phyloP scores from a whole-genome alignment of 2,888 invertebrate species.

The Agonopterix arenella region DNA sequence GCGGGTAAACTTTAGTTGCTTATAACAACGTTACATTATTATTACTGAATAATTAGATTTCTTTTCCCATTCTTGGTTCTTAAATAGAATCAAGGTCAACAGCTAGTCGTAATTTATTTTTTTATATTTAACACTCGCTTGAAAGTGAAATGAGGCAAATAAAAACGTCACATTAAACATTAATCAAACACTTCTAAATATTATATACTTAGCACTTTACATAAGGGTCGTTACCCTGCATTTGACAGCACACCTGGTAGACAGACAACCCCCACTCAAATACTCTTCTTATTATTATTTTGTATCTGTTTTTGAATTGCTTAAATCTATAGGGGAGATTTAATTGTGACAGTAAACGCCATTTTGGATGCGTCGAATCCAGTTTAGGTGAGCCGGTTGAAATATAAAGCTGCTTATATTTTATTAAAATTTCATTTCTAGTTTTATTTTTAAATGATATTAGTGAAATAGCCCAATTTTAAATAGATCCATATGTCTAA shows the following conservation, averaged over 20 bases:
- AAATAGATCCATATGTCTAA: no score
- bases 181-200: constrained; percentile 43
- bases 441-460: no score
- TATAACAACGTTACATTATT: no score
- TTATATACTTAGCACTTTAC: constrained; percentile 22
- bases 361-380: constrained; percentile 64
- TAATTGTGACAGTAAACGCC: constrained; percentile 70
- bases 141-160: not conserved
- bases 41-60: no score
- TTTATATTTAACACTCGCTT: no score
- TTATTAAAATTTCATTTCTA: no score
- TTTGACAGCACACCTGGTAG: constrained; percentile 56
- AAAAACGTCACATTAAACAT: constrained; percentile 33
- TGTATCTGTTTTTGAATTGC: constrained; percentile 74
- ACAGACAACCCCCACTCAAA: constrained; percentile 49
- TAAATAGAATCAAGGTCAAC: no score
- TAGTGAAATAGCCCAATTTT: no score
- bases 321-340: constrained; percentile 65
- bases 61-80: no score
- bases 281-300: constrained; percentile 69
- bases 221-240: constrained; percentile 60
- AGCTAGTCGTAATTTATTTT: no score
- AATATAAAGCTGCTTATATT: no score
- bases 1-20: no score
- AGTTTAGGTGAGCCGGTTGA: constrained; percentile 22